Percentiles rank a stretch among this genome's conserved stretches.
Evolutionary conservation across 2,113 vertebrate genomes (phyloP).

Genomic region (Nymphicus hollandicus): DNA sequence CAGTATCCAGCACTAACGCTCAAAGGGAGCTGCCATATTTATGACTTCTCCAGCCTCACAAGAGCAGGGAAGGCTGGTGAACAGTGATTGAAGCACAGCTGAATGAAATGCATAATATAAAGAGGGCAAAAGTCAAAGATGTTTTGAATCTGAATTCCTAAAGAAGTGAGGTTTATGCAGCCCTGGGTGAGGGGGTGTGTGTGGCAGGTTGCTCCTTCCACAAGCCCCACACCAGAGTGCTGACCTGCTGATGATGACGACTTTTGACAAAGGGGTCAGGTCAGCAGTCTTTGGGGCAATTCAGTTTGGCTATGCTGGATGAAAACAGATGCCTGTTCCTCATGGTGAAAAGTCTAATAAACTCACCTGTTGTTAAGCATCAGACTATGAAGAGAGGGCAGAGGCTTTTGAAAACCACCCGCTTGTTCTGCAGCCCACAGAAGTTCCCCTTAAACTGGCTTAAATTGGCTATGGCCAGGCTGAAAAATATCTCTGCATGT

Average conservation of each 20-base stretch:
- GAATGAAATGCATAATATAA: not conserved
- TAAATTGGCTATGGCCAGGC: not conserved
- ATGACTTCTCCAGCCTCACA: not conserved
- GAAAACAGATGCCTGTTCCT: not conserved
- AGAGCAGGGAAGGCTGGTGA: not conserved
- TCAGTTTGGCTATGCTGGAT: not conserved
- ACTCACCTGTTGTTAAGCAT: not conserved
- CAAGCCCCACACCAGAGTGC: not conserved
- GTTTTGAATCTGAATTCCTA: not conserved
- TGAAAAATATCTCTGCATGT: not conserved
- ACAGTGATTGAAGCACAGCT: not conserved
- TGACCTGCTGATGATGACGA: not conserved
- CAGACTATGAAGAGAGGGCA: not conserved
- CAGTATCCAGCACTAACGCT: not conserved
- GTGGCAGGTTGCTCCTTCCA: not conserved
- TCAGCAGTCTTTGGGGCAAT: not conserved
- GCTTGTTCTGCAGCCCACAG: not conserved
- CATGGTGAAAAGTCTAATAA: not conserved
- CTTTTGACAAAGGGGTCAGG: not conserved
- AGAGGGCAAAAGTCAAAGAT: not conserved
- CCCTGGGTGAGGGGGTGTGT: not conserved
- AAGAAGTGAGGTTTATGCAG: not conserved
- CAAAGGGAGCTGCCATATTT: conserved; percentile 28
- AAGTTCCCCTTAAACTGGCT: not conserved
- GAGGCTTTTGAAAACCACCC: not conserved